Base-by-base conservation (phyloP, 2,888 invertebrate genomes). In the Clivina fossor region DNA sequence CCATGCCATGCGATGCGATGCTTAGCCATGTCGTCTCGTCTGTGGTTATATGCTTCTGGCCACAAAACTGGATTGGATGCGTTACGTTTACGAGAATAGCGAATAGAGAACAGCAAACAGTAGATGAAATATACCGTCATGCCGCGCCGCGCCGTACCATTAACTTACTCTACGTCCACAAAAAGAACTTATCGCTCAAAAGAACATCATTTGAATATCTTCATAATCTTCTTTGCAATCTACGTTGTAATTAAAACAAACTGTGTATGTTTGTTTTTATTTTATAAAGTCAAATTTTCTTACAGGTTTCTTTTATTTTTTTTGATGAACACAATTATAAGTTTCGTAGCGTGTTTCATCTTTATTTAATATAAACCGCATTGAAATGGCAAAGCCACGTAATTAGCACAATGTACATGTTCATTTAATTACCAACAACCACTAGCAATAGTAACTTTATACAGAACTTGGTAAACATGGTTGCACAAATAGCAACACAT, bases 121-220 rank as follows among this genome's bases (percentile, higher is more conserved):
- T n/a, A n/a, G n/a, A n/a, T n/a, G n/a, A n/a, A n/a, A n/a, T n/a
- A n/a, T n/a, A n/a, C n/a, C 11, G 30, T 7, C 33, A 19, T 47
- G 11, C 43, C 28, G 19, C 41, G 19, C 11, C 5, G 9, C n/a
- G 20, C 2, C 4, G 38, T 11, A 38, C 19, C n/a, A n/a, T n/a
- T n/a, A n/a, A n/a, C n/a, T n/a, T n/a, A n/a, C n/a, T n/a, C n/a
- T 18, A 19, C 41, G 15, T 5, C 40, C 9, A 24, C n/a, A n/a
- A n/a, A n/a, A n/a, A n/a, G n/a, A n/a, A n/a, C 26, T 41, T 33
- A 22, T 47, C 33, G 13, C 47, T 47, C 33, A 33, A 33, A 47
- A 47, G 47, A 47, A 47, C 47, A 47, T 47, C 47, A 47, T 47
- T 47, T 47, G 47, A 47, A 47, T 47, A 47, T 47, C 47, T 47